phyloP scores from a whole-genome alignment of 2,797 vertebrate genomes.

The Oryzias dopingdopingensis region DNA sequence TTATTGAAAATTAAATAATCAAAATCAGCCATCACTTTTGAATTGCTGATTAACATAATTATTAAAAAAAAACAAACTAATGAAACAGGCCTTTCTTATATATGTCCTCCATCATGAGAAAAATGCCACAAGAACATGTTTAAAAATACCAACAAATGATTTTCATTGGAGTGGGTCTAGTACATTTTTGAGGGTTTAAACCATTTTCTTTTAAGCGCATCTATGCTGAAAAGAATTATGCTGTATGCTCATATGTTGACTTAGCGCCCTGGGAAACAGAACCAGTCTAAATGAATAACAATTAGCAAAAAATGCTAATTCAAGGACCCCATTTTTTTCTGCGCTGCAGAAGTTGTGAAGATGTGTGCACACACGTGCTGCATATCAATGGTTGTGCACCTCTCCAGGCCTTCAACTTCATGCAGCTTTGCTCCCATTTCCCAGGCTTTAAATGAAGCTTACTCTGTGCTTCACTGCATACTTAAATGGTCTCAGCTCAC shows the following conservation, averaged over 20 bases:
- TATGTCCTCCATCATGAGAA: too few species aligned
- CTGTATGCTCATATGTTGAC: slow-evolving; percentile 23
- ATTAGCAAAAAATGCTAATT: slow-evolving; percentile 69
- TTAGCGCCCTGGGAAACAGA: slow-evolving; percentile 38
- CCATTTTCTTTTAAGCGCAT: slow-evolving; percentile 8
- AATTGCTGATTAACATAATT: too few species aligned
- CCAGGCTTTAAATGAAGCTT: slow-evolving; percentile 60
- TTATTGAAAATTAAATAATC: too few species aligned
- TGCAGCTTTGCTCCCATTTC: slow-evolving; percentile 56
- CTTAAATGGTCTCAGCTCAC: slow-evolving; percentile 40
- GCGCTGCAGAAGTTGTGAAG: slow-evolving; percentile 30
- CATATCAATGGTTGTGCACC: slow-evolving; percentile 54
- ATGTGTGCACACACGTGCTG: slow-evolving; percentile 35
- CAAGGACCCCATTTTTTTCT: slow-evolving; percentile 31
- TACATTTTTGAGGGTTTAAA: too few species aligned
- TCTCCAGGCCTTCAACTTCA: slow-evolving; percentile 52
- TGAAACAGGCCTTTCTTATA: too few species aligned
- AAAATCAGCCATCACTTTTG: too few species aligned
- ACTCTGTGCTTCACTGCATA: slow-evolving; percentile 30
- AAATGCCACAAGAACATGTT: too few species aligned
- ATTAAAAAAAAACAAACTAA: too few species aligned
- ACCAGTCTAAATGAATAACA: slow-evolving; percentile 52
- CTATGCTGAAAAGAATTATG: slow-evolving; percentile 25
- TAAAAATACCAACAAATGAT: too few species aligned
- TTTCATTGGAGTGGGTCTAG: too few species aligned